Evolutionary conservation across 2,113 vertebrate species (phyloP).

Genomic region (Oplegnathus fasciatus): DNA sequence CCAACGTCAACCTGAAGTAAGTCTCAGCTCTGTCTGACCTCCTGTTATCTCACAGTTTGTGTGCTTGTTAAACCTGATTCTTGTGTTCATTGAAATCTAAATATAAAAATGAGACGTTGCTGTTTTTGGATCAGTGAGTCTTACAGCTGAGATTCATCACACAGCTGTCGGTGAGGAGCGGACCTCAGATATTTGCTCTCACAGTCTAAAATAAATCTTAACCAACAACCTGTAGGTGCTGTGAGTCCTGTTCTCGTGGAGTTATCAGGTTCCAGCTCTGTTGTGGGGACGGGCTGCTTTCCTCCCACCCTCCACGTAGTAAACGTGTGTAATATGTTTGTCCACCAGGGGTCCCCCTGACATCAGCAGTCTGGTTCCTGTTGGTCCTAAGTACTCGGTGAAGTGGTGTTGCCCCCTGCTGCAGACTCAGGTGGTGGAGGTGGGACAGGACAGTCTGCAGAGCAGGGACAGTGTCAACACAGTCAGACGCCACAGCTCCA

Average conservation of each 20-base stretch:
- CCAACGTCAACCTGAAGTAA: constrained; percentile 93
- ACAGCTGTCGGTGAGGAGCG: neutral
- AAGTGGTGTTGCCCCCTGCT: constrained; percentile 60
- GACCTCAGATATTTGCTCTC: too few relatives aligned
- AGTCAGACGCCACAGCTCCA: constrained; percentile 26
- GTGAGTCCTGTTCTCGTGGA: too few relatives aligned
- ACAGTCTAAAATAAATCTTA: too few relatives aligned
- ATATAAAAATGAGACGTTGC: neutral
- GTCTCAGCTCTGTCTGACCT: constrained; percentile 54
- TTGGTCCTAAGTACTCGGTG: constrained; percentile 57
- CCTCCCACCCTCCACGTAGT: neutral
- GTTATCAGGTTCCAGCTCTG: neutral
- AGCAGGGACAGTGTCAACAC: constrained; percentile 1
- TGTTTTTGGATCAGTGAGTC: neutral
- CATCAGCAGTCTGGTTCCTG: constrained; percentile 58
- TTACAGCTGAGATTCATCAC: too few relatives aligned
- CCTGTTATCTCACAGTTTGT: neutral
- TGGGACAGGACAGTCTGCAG: constrained; percentile 57
- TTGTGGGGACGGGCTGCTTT: neutral
- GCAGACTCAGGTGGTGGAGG: constrained; percentile 67
- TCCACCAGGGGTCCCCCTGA: constrained; percentile 63
- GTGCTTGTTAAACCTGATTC: too few relatives aligned
- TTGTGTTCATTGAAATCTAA: neutral
- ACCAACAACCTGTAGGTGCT: too few relatives aligned
- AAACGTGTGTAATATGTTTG: neutral